Evolutionary conservation across 2,113 vertebrate genomes (phyloP).

Genomic region (Myocastor coypus): DNA sequence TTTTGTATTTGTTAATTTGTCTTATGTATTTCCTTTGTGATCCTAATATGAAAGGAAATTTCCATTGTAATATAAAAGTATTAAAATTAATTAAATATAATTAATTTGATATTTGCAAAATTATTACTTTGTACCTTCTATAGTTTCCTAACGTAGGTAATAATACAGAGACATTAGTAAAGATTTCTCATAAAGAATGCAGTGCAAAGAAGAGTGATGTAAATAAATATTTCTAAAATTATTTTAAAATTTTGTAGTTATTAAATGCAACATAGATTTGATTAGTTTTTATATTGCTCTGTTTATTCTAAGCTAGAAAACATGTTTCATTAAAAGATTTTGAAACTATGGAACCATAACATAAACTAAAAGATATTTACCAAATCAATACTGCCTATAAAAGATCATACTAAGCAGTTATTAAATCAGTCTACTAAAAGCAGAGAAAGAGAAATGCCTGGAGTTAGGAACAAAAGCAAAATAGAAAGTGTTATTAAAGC

Average conservation of each 20-base stretch:
- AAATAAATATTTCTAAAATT: not conserved
- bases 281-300: not conserved
- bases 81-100: not conserved
- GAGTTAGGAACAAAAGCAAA: not conserved
- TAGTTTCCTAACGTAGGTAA: not conserved
- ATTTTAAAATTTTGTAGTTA: not conserved
- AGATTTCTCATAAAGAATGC: not conserved
- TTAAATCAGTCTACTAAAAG: not conserved
- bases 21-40: not conserved
- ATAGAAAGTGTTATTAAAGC: not conserved
- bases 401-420: not conserved
- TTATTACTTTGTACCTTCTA: not conserved
- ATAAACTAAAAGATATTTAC: not conserved
- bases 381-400: not conserved
- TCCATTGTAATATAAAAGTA: not conserved
- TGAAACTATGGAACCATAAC: not conserved
- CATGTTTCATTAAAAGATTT: not conserved
- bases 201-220: not conserved
- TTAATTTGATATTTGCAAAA: conserved; percentile 3
- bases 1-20: not conserved
- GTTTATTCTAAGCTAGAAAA: not conserved
- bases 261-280: not conserved
- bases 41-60: not conserved
- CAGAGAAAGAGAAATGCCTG: not conserved
- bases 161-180: not conserved